Evolutionary conservation across 2,113 vertebrate genomes (phyloP).

Genomic region (Elachura formosa): DNA sequence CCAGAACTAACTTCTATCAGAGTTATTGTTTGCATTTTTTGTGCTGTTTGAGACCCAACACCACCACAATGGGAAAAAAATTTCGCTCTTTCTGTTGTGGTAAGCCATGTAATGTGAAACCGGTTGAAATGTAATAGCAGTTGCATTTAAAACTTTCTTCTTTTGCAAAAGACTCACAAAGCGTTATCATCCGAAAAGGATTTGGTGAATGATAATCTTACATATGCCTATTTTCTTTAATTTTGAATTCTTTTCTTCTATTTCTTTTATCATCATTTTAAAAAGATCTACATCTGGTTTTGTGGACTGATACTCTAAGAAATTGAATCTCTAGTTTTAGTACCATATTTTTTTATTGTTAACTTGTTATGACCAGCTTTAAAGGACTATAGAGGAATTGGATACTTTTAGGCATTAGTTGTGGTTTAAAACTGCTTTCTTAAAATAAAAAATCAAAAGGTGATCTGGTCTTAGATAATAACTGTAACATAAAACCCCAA

Average conservation of each 20-base stretch:
- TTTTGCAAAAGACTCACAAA: neutral
- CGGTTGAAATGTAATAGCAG: neutral
- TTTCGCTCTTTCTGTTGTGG: neutral
- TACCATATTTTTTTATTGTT: constrained; percentile 1
- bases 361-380: constrained; percentile 7
- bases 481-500: neutral
- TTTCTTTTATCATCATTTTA: neutral
- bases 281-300: neutral
- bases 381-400: neutral
- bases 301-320: neutral
- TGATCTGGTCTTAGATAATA: neutral
- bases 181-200: neutral
- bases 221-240: neutral
- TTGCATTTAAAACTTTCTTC: neutral
- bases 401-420: neutral
- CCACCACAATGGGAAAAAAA: neutral
- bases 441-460: neutral
- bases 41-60: neutral
- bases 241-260: neutral
- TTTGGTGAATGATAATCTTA: neutral
- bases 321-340: neutral
- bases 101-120: neutral
- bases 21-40: neutral
- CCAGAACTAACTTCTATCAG: neutral
- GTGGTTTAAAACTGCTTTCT: neutral